Conservation (phyloP, 2,113 vertebrate genomes). For the Lophotis ruficrista region DNA sequence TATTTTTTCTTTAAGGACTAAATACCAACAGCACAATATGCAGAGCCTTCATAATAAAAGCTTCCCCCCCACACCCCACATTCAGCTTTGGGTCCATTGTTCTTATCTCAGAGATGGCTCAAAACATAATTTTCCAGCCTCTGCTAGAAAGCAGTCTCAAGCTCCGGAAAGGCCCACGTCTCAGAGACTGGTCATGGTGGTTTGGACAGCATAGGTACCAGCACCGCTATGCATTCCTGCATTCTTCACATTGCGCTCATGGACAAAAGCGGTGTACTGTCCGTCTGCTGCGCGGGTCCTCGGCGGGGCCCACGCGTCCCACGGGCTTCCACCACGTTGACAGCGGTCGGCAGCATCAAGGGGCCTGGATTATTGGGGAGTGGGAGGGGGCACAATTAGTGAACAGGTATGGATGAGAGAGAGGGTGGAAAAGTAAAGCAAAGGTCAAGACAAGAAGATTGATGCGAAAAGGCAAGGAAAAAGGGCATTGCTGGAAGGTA, state of each 20-base stretch:
- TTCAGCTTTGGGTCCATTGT: neutral
- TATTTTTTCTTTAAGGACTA: conserved; percentile 1
- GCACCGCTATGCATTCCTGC: conserved; percentile 50
- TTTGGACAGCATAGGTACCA: conserved; percentile 11
- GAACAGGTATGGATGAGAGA: neutral
- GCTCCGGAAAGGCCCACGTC: neutral
- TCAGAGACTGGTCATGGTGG: conserved; percentile 73
- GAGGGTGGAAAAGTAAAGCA: neutral
- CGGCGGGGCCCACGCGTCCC: conserved; percentile 70
- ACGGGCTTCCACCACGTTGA: conserved; percentile 69
- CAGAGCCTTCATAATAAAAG: neutral
- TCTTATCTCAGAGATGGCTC: neutral
- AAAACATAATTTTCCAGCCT: neutral
- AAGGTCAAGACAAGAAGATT: neutral
- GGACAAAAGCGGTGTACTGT: conserved; percentile 65
- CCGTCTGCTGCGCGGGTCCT: conserved; percentile 62
- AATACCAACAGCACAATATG: neutral
- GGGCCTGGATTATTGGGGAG: conserved; percentile 79
- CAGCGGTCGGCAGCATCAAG: conserved; percentile 68
- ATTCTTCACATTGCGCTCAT: conserved; percentile 74
- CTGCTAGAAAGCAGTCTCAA: neutral
- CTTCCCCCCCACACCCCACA: neutral
- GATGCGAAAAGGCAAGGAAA: neutral
- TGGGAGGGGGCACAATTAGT: conserved; percentile 78
- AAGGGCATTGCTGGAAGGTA: neutral